Percentiles rank a stretch among this genome's conserved stretches.
Evolutionary conservation across 2,888 invertebrate species (phyloP).

Genomic region (Agelastica alni): DNA sequence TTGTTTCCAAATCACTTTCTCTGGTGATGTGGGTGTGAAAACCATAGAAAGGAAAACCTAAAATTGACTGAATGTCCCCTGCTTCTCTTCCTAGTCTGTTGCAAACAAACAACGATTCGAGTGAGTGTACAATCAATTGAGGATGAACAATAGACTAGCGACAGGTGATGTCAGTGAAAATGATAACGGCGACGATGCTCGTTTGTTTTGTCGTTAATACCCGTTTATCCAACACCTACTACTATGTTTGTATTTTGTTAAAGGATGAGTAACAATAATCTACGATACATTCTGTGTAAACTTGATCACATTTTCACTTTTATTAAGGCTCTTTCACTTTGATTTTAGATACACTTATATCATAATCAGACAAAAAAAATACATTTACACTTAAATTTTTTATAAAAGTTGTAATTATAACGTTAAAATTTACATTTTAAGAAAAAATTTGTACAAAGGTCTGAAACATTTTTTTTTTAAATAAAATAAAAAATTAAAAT

Average conservation of each 20-base stretch:
- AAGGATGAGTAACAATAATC: constrained; percentile 23
- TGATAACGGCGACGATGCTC: constrained; percentile 16
- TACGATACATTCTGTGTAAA: not conserved
- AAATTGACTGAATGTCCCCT: constrained; percentile 8
- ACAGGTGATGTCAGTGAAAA: constrained; percentile 17
- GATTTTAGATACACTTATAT: no score
- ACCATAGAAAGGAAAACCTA: not conserved
- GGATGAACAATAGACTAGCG: constrained; percentile 13
- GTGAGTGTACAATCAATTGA: constrained; percentile 15
- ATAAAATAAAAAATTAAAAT: no score
- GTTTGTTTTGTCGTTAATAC: constrained; percentile 27
- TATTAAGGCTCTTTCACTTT: no score
- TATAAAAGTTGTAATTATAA: no score
- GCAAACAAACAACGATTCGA: constrained; percentile 12
- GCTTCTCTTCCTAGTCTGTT: not conserved
- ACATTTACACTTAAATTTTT: no score
- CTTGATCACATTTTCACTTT: no score
- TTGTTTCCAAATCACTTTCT: not conserved
- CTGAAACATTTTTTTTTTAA: no score
- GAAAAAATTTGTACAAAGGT: no score
- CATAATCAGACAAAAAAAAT: no score
- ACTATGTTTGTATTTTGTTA: constrained; percentile 15
- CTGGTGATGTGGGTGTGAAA: not conserved
- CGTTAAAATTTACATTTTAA: no score
- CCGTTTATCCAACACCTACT: constrained; percentile 25